Base-by-base conservation (phyloP, 2,797 vertebrate species). In the Luscinia luscinia region DNA sequence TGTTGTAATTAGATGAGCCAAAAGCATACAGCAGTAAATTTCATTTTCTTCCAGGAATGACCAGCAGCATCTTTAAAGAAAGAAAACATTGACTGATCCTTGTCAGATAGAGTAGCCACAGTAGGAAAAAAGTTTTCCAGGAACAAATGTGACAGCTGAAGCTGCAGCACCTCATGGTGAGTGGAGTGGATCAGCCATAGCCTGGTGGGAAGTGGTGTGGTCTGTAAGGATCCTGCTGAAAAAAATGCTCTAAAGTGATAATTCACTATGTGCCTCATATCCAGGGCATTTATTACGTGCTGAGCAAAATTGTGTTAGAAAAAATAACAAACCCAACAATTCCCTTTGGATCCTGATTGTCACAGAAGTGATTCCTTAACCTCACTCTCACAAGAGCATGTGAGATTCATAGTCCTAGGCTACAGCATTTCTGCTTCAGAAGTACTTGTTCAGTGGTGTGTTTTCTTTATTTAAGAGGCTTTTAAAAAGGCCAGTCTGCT, bases 21-120 rank as follows among this genome's bases (percentile, higher is more conserved):
- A 59, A 86, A 82, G 66, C 63, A 49, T 48, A 54, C 49, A 84
- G 40, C 66, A 78, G 48, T 93, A 89, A 86, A 92, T 91, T 41
- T 91, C 5, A 45, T 89, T 87, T 95, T 92, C 92, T 87, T 95
- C 45, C 76, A 84, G 82, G 82, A 93, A 92, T 41, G 46, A 52
- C 55, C 32, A 86, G 52, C 48, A 88, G 43, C 59, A 41, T 93
- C 48, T 92, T 91, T 36, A 10, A 90, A 77, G 74, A 82, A 67
- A 43, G 4, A 55, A 61, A 76, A 9, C 58, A 48, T 28, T 87
- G 81, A 46, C 63, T 82, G 76, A 49, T 89, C 30, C 40, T 78
- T 91, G 49, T 94, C 4, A 3, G 28, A 55, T 48, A 55, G 49
- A 76, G 70, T 52, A 70, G 69, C 74, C 55, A 45, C 67, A 74